Base-by-base conservation (phyloP, 2,113 vertebrate genomes). In the Channa argus region DNA sequence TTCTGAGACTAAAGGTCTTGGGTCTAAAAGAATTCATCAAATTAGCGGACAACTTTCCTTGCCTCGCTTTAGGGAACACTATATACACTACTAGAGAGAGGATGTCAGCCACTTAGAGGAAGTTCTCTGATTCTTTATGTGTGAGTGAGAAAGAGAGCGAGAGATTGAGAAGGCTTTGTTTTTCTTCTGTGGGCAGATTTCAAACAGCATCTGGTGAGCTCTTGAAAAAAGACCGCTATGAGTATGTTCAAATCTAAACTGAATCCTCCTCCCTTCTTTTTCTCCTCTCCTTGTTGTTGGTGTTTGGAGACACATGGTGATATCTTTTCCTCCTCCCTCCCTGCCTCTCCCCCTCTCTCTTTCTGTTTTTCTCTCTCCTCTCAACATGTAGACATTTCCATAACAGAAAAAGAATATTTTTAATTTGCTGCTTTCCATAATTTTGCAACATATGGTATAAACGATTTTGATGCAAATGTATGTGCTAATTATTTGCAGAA, bases 381-480 rank as follows among this genome's bases (percentile, higher is more conserved):
- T 91, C 74, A 85, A 91, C 89, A 91, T 95, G 91, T 93, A 94
- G 82, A 94, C 94, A 94, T 94, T 94, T 95, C 92, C 80, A 93
- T 93, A 94, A 93, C 91, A 93, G 88, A 92, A 91, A 91, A 89
- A 79, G 80, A 92, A 88, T 89, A 91, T 92, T 94, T 91, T 92
- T 79, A 90, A 73, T 87, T 94, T 93, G 91, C 94, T 94, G 79
- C 91, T 94, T 93, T 94, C 92, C 93, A 92, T 93, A 92, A 95
- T 93, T 93, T 94, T 88, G 91, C 83, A 96, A 91, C 96, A 97
- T 97, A 96, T 96, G 96, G 96, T 93, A 89, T 92, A 89, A 94
- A 94, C 76, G 94, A 96, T 96, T 96, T 94, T 96, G 94, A 97
- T 97, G 96, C 96, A 97, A 97, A 97, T 97, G 92, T 92, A 92